Evolutionary conservation across 2,888 invertebrate species (phyloP).

Genomic region (Scaptomyza parva): DNA sequence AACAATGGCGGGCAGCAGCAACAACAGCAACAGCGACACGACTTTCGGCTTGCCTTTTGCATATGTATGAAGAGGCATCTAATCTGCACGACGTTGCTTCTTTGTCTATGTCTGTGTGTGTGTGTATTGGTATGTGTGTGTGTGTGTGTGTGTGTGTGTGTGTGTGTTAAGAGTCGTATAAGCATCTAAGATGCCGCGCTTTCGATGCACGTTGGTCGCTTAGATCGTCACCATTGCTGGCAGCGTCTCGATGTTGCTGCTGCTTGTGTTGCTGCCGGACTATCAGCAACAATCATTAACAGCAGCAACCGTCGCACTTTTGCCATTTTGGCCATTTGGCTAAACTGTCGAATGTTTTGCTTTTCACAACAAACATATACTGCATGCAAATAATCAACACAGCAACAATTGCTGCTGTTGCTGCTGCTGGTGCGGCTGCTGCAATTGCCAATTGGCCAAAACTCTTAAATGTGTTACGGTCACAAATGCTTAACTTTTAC

Average conservation of each 20-base stretch:
- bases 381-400: conserved; percentile 64
- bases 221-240: conserved; percentile 76
- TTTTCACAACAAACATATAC: conserved; percentile 42
- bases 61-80: conserved; percentile 73
- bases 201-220: conserved; percentile 67
- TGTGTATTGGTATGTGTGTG: conserved; percentile 42
- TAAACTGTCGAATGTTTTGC: conserved; percentile 49
- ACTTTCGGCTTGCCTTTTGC: conserved; percentile 61
- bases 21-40: conserved; percentile 59
- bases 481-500: conserved; percentile 82
- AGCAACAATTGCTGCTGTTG: conserved; percentile 45
- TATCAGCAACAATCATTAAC: conserved; percentile 22
- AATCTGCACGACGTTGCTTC: conserved; percentile 67
- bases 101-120: conserved; percentile 27
- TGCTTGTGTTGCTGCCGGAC: conserved; percentile 27
- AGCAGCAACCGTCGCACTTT: conserved; percentile 38
- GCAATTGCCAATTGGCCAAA: conserved; percentile 56
- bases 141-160: conserved; percentile 31
- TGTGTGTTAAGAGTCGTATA: conserved; percentile 52
- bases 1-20: conserved; percentile 51
- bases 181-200: conserved; percentile 80
- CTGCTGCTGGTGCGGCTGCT: conserved; percentile 39
- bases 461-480: conserved; percentile 76
- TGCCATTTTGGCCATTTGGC: conserved; percentile 55
- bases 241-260: conserved; percentile 50